Evolutionary conservation across 2,888 invertebrate genomes (phyloP).

Genomic region (Rhyacophila evoluta): DNA sequence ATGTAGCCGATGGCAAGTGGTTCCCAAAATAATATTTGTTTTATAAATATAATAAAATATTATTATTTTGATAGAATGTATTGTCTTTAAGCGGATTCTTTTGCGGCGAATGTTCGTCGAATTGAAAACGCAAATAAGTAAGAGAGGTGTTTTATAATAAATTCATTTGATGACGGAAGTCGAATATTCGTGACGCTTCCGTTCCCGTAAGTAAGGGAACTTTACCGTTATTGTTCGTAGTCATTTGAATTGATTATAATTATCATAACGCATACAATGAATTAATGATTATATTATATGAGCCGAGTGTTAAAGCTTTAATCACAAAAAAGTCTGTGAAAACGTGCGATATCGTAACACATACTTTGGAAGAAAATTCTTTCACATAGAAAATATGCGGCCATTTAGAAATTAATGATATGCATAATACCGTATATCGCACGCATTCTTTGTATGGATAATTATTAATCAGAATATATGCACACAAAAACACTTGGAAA

Average conservation of each 20-base stretch:
- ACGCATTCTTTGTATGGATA: not conserved
- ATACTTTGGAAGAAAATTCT: not conserved
- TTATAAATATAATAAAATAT: no score
- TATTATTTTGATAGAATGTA: no score
- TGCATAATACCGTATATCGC: not conserved
- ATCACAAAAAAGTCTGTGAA: not conserved
- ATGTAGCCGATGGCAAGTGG: no score
- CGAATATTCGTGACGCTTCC: not conserved
- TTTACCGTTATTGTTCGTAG: not conserved
- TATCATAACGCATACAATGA: not conserved
- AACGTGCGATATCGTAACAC: not conserved
- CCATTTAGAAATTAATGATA: not conserved
- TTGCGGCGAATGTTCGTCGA: no score
- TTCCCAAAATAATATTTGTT: no score
- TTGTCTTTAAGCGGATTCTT: no score
- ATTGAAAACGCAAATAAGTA: no score
- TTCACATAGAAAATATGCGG: not conserved
- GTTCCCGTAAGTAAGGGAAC: not conserved
- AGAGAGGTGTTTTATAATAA: no score
- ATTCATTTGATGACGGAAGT: no score
- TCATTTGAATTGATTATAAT: not conserved
- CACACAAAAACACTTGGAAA: no score
- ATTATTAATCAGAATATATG: no score
- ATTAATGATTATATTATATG: not conserved
- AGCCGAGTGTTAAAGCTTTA: not conserved